phyloP scores from a whole-genome alignment of 2,888 invertebrate species.

The Phasia obesa region DNA sequence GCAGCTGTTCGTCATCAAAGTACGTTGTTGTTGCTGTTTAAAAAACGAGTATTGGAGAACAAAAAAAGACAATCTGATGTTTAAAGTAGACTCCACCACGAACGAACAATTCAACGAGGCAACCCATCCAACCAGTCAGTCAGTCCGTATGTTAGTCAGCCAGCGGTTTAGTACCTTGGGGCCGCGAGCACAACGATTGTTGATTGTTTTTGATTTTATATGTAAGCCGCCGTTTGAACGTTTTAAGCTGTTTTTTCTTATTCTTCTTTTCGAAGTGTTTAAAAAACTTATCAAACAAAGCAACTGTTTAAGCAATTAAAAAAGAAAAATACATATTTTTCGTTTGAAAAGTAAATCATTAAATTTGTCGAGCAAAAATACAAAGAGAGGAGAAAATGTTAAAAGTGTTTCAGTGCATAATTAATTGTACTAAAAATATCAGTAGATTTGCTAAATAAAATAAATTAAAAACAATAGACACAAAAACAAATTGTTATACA shows the following conservation, averaged over 20 bases:
- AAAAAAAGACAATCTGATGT: constrained; percentile 30
- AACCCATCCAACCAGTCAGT: constrained; percentile 52
- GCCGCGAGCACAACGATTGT: constrained; percentile 31
- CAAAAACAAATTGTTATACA: constrained; percentile 19
- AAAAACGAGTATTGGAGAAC: constrained; percentile 54
- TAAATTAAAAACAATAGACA: constrained; percentile 19
- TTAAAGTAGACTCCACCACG: constrained; percentile 35
- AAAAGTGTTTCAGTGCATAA: constrained; percentile 31
- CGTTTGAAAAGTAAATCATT: constrained; percentile 13
- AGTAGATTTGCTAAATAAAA: constrained; percentile 44
- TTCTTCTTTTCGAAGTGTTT: constrained; percentile 19
- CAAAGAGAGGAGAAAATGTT: constrained; percentile 28
- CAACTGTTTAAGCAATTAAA: constrained; percentile 50
- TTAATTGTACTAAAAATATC: constrained; percentile 59
- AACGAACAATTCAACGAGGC: constrained; percentile 22
- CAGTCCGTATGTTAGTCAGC: constrained; percentile 52
- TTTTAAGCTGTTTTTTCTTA: constrained; percentile 35
- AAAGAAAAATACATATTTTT: constrained; percentile 15
- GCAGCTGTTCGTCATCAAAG: constrained; percentile 69
- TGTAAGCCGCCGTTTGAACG: constrained; percentile 42
- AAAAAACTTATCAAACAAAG: constrained; percentile 49
- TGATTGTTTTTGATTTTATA: constrained; percentile 46
- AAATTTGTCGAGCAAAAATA: constrained; percentile 43
- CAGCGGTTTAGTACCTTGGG: constrained; percentile 49
- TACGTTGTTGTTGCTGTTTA: constrained; percentile 37